A percentile compares a stretch with the other conserved stretches of the same genome.
Evolutionary conservation across 2,113 vertebrate species (phyloP).

Genomic region (Mionectes macconnelli): DNA sequence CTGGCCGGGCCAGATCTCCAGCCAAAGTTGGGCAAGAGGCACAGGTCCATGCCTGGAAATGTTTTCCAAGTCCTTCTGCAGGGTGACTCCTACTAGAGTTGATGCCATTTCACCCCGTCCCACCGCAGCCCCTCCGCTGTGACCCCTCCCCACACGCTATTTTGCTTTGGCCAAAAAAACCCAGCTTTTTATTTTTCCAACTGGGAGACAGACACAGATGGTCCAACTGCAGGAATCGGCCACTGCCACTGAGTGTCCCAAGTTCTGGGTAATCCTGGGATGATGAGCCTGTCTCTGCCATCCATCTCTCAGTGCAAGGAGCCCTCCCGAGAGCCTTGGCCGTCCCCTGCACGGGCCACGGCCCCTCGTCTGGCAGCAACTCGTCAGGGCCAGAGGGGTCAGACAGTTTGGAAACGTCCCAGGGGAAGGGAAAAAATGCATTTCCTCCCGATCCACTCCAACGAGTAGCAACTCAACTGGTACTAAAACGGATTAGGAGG

Average conservation of each 20-base stretch:
- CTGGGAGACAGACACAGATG: background rate
- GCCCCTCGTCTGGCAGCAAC: background rate
- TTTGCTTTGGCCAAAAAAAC: background rate
- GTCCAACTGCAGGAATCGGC: fast-evolving
- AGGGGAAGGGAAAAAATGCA: background rate
- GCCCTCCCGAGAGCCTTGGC: background rate
- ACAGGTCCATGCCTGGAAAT: background rate
- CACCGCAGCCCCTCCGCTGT: background rate
- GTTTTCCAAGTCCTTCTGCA: background rate
- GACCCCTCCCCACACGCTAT: fast-evolving
- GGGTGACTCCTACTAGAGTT: fast-evolving
- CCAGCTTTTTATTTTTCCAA: background rate
- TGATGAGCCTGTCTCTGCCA: background rate
- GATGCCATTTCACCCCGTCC: background rate
- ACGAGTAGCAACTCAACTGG: background rate
- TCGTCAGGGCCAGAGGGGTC: background rate
- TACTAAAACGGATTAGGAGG: background rate
- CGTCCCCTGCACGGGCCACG: fast-evolving
- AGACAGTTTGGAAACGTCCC: background rate
- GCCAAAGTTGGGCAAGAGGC: background rate
- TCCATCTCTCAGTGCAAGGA: background rate
- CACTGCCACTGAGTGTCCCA: background rate
- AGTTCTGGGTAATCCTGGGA: background rate
- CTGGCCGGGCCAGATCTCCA: background rate
- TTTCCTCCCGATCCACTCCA: background rate